Evolutionary conservation across 2,113 vertebrate species (phyloP).

Genomic region (Ibidorhyncha struthersii): DNA sequence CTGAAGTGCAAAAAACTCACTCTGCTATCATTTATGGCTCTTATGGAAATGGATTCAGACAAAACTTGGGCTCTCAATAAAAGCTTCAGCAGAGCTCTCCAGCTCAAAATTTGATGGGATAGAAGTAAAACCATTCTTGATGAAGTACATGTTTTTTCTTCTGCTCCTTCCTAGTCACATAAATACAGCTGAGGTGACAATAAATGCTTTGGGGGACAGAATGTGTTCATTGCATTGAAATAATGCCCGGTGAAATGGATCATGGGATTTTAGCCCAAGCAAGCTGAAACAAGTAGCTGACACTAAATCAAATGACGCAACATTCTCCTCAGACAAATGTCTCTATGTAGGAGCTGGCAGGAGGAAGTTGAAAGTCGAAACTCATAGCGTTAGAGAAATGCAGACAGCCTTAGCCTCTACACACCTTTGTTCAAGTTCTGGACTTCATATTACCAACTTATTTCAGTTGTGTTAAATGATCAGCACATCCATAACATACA

Average conservation of each 20-base stretch:
- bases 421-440: neutral
- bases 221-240: neutral
- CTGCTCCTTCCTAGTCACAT: neutral
- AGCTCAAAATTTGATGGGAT: neutral
- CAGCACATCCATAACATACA: fast-evolving
- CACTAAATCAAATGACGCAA: neutral
- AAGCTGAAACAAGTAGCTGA: neutral
- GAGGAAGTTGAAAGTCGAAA: neutral
- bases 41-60: neutral
- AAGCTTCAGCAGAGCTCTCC: neutral
- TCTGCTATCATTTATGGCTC: neutral
- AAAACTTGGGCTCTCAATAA: neutral
- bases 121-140: neutral
- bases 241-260: neutral
- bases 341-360: neutral
- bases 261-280: neutral
- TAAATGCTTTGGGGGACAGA: neutral
- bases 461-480: neutral
- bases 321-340: neutral
- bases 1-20: neutral
- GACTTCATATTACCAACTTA: neutral
- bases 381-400: neutral
- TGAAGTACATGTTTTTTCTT: neutral
- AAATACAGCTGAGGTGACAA: neutral
- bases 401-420: neutral